Base-by-base conservation (phyloP, 2,797 vertebrate species). In the Argya squamiceps region DNA sequence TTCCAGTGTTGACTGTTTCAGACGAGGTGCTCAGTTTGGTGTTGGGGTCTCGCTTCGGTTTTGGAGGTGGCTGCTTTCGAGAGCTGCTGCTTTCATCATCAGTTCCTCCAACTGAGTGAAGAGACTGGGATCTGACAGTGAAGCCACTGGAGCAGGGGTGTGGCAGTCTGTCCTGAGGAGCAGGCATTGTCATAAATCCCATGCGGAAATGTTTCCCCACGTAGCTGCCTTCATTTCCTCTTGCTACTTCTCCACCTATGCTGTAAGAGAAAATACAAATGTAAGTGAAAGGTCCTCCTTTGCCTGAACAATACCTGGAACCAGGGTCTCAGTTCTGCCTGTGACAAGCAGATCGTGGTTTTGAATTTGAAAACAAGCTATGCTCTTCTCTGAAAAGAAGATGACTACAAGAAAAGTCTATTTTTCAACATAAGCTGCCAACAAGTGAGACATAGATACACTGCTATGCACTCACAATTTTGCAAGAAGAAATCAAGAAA, bases 11-110 rank as follows among this genome's bases (percentile, higher is more conserved):
- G 98, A 99, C 99, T 2, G 99, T 99, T 98, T 99, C 99, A 7
- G 99, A 99, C 1, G 99, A 99, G 96, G 99, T 99, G 98, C 99
- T 99, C 94, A 99, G 97, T 98, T 99, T 99, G 96, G 99, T 99
- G 97, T 98, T 99, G 50, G 99, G 99, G 97, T 99, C 99, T 95
- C 99, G 98, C 94, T 99, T 99, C 59, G 99, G 99, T 96, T 99
- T 99, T 67, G 99, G 99, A 11, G 99, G 99, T 0, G 99, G 99
- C 87, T 99, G 99, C 97, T 99, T 99, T 87, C 99, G 98, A 67
- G 99, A 99, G 94, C 98, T 98, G 59, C 99, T 99, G 78, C 98
- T 99, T 85, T 99, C 99, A 14, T 99, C 99, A 16, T 99, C 99
- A 0, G 99, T 98, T 50, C 99, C 99, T 60, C 99, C 99, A 2